Evolutionary conservation across 2,888 invertebrate genomes (phyloP), one percentile per base, ranked within the genome.

Genomic region (Epirrhoe alternata): DNA sequence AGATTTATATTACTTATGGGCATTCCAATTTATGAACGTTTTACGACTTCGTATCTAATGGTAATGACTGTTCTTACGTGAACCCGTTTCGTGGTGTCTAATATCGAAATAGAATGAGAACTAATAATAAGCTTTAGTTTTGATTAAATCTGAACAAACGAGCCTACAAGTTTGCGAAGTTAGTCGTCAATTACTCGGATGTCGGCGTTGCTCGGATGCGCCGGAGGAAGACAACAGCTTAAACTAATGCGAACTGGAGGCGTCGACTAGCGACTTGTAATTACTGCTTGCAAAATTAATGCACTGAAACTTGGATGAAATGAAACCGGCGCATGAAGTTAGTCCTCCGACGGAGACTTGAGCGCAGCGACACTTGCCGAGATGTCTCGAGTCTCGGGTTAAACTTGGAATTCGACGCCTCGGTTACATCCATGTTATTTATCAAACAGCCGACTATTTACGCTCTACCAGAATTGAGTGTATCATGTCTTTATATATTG

Each of bases 261-360:
- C 85, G 89, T 82, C 88, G 86, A 86, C 87, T 87, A 83, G 86
- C 82, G 87, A 89, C 90, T 89, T 88, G 90, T 92, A 92, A 92
- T 92, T 92, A 92, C 91, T 84, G 87, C 86, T 80, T 91, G 90
- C 89, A 92, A 91, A 90, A 92, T 91, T 91, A 92, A 92, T 92
- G 91, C 89, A 89, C 86, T 85, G 86, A 87, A 89, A 91, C 90
- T 89, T 87, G 87, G 84, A 86, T 87, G 88, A 89, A 92, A 92
- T 90, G 89, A 90, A 92, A 89, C 89, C 88, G 79, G 88, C 84
- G 85, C 86, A 84, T 84, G 82, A 88, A 90, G 84, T 90, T 89
- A 77, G 78, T 78, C 80, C 75, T 79, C 42, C 50, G 54, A 55
- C 57, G 76, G 77, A 75, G 72, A 65, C 61, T 71, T 64, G 73